Evolutionary conservation across 2,113 vertebrate species (phyloP).

Genomic region (Daphoenositta chrysoptera): DNA sequence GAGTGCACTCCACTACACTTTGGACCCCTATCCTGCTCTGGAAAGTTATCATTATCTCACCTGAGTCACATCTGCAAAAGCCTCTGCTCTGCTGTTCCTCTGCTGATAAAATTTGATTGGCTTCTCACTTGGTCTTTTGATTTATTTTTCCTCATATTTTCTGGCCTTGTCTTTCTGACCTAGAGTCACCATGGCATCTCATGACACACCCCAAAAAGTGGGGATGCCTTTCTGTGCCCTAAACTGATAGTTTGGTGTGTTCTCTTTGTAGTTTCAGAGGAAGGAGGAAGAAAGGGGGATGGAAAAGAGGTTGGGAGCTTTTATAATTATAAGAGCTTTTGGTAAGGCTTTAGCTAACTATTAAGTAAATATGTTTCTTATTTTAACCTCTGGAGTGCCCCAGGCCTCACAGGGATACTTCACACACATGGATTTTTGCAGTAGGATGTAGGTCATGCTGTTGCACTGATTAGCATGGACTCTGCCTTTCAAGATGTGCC

Average conservation of each 20-base stretch:
- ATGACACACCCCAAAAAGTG: neutral
- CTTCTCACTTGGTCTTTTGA: neutral
- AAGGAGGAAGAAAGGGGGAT: slow-evolving; percentile 1
- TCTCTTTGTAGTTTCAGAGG: neutral
- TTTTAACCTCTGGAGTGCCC: slow-evolving; percentile 63
- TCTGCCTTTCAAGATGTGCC: slow-evolving; percentile 36
- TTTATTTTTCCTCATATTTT: neutral
- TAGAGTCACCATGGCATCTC: too few species aligned
- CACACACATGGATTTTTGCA: slow-evolving; percentile 16
- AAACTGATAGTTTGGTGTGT: neutral
- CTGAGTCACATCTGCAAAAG: neutral
- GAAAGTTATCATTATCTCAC: neutral
- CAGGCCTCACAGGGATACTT: slow-evolving; percentile 1
- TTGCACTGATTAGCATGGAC: slow-evolving; percentile 34
- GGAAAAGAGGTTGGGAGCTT: slow-evolving; percentile 16
- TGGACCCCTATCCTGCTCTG: neutral
- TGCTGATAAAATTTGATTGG: neutral
- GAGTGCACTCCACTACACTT: neutral
- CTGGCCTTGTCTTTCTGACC: too few species aligned
- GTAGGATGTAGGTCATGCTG: slow-evolving; percentile 50
- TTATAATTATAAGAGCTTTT: slow-evolving; percentile 43
- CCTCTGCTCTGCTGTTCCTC: neutral
- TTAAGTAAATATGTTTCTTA: slow-evolving; percentile 61
- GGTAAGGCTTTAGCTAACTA: slow-evolving; percentile 37
- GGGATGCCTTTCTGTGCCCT: neutral